Conservation (phyloP, 2,888 invertebrate species). For the Nycteola revayana region DNA sequence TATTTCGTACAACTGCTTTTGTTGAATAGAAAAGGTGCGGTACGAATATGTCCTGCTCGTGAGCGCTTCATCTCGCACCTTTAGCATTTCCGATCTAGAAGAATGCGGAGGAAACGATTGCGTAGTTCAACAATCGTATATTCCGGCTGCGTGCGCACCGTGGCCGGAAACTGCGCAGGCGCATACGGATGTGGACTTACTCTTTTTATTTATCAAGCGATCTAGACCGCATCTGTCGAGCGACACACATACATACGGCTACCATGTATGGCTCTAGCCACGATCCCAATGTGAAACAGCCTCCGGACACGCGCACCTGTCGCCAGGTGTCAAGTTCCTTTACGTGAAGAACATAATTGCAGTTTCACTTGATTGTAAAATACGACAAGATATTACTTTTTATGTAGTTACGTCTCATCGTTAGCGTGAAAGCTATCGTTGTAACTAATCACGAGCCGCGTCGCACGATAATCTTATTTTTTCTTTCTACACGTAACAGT, state of each 20-base stretch:
- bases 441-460: conserved; percentile 51
- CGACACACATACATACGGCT: conserved; percentile 67
- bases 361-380: conserved; percentile 24
- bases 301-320: conserved; percentile 69
- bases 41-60: conserved; percentile 6
- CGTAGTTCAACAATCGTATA: conserved; percentile 68
- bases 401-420: conserved; percentile 49
- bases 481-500: conserved; percentile 46
- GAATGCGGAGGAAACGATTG: conserved; percentile 73
- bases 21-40: neutral
- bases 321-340: conserved; percentile 56
- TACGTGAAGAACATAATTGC: conserved; percentile 16
- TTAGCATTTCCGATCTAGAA: conserved; percentile 66
- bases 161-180: conserved; percentile 70
- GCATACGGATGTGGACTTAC: conserved; percentile 70
- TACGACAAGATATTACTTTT: conserved; percentile 33
- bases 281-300: conserved; percentile 45
- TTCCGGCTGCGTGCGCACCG: conserved; percentile 65
- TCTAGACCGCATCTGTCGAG: conserved; percentile 78
- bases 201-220: conserved; percentile 74
- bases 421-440: conserved; percentile 62
- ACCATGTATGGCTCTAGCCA: conserved; percentile 61
- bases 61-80: conserved; percentile 49
- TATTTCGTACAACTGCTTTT: conserved; percentile 1
- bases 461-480: conserved; percentile 57